Evolutionary conservation across 2,797 vertebrate species (phyloP), one percentile per base, ranked within the genome.

Genomic region (Balearica regulorum): DNA sequence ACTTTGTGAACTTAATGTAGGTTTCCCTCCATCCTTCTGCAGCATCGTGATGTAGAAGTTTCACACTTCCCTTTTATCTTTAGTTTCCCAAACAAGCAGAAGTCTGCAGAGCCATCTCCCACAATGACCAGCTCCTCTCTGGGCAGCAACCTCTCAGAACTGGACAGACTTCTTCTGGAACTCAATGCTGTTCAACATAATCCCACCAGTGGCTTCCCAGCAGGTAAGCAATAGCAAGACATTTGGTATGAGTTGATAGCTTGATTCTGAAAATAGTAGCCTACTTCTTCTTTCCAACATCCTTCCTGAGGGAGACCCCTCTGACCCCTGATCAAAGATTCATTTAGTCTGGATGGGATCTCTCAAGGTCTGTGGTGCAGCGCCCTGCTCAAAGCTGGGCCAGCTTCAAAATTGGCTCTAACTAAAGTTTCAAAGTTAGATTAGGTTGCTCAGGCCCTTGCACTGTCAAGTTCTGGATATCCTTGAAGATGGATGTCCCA

Each of bases 21-120:
- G 15, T 86, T 89, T 92, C 53, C 11, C 20, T 75, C 15, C 3
- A 24, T 37, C 31, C 43, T 69, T 68, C 39, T 51, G 44, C 71
- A 83, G 28, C 79, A 18, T 78, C 26, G 69, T 58, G 44, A 9
- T 19, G 16, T 16, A 44, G 20, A 46, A 87, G 49, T 93, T 29
- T 61, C 39, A 78, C 16, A 1, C 35, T 92, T 48, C 66, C 11
- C 49, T 82, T 82, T 88, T 75, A 70, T 90, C 41, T 83, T 51
- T 96, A 99, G 99, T 98, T 99, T 99, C 91, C 99, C 99, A 26
- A 99, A 99, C 97, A 99, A 99, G 97, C 99, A 98, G 97, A 99
- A 99, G 97, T 98, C 99, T 33, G 95, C 98, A 0, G 99, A 99
- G 80, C 98, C 98, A 1, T 99, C 99, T 18, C 98, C 99, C 8